These are phyloP conservation scores for Parauchenoglanis punctatus DNA, from an alignment of 2,797 vertebrate genomes.

Conservation along the genomic window DNA sequence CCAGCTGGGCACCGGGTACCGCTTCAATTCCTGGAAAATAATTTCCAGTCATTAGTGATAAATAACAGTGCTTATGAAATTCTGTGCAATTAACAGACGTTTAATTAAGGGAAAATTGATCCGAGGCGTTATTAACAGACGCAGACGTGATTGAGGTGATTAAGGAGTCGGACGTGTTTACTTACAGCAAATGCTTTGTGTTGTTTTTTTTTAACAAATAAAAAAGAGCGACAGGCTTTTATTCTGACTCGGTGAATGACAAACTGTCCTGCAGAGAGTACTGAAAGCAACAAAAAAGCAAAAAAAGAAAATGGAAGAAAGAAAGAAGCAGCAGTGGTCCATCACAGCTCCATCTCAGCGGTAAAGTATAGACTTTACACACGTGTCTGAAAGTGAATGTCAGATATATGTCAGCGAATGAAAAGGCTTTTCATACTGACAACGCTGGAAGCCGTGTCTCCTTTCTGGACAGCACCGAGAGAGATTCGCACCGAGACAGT, in stretches of 20 bases:
- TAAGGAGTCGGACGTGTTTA: not conserved
- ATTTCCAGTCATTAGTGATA: constrained; percentile 52
- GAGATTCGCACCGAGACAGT: not conserved
- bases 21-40: constrained; percentile 49
- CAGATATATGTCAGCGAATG: constrained; percentile 41
- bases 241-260: not conserved
- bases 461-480: constrained; percentile 14
- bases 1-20: constrained; percentile 58
- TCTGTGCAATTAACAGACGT: not conserved
- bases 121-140: not conserved
- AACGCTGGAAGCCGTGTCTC: constrained; percentile 14
- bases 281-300: not conserved
- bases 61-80: constrained; percentile 23
- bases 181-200: too few relatives aligned
- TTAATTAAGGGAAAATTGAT: not conserved
- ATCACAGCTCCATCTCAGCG: not conserved
- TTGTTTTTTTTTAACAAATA: not conserved
- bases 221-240: not conserved
- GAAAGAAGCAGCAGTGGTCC: not conserved
- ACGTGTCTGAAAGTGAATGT: constrained; percentile 35
- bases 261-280: not conserved
- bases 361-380: constrained; percentile 25
- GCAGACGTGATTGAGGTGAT: not conserved
- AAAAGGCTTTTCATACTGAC: constrained; percentile 35
- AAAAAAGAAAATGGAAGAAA: too few relatives aligned